Evolutionary conservation across 2,113 vertebrate genomes (phyloP), one percentile per base, ranked within the genome.

Genomic region (Siniperca knerii): DNA sequence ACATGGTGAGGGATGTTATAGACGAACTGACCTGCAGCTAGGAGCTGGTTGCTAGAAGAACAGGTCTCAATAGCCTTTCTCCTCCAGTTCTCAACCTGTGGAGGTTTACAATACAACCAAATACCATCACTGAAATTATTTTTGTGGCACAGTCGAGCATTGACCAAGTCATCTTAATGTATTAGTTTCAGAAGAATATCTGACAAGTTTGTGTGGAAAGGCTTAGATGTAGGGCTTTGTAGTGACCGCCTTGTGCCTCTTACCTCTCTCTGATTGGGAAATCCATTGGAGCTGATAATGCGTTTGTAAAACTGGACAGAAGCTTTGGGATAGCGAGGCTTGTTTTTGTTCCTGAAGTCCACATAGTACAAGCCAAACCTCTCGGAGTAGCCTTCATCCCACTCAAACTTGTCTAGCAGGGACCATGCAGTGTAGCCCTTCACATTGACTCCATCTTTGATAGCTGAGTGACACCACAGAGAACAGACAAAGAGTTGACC

Each of bases 371-470:
- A 89, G 75, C 98, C 97, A 18, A 97, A 98, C 94, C 97, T 96
- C 73, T 98, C 97, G 0, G 97, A 96, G 86, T 96, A 98, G 33
- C 98, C 98, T 94, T 97, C 96, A 75, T 98, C 97, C 98, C 97
- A 99, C 90, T 99, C 97, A 93, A 98, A 99, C 88, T 97, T 96
- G 94, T 98, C 98, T 93, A 98, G 87, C 86, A 99, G 93, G 72
- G 98, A 98, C 98, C 98, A 98, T 16, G 96, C 97, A 0, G 97
- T 99, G 70, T 98, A 98, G 61, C 97, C 97, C 88, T 93, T 96
- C 72, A 98, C 90, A 23, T 97, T 96, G 61, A 96, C 97, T 4
- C 98, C 98, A 8, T 99, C 98, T 18, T 96, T 97, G 48, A 98
- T 96, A 69, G 97, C 98, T 99, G 93, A 68, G 13, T 60, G 90